Percentiles rank a stretch among this genome's conserved stretches.
phyloP scores from a whole-genome alignment of 2,888 invertebrate genomes.

The Hybos culiciformis region DNA sequence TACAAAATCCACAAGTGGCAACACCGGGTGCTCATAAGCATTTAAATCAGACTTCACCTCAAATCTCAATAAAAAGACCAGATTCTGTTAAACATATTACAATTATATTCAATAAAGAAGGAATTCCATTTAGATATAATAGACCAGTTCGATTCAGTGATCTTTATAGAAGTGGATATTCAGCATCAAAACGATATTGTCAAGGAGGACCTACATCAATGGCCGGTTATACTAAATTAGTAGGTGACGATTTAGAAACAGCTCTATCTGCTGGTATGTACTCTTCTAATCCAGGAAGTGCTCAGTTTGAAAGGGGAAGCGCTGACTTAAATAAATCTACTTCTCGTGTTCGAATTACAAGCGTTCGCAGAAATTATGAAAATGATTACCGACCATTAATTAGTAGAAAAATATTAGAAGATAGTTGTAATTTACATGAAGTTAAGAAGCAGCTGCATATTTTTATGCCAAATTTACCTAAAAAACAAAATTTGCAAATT shows the following conservation, averaged over 20 bases:
- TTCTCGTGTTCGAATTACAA: not conserved
- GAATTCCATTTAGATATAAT: conserved; percentile 30
- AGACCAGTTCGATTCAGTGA: conserved; percentile 30
- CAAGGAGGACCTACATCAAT: conserved; percentile 1
- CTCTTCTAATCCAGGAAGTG: conserved; percentile 11
- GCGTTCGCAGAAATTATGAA: conserved; percentile 11
- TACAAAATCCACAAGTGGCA: conserved; percentile 6
- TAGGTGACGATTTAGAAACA: conserved; percentile 8
- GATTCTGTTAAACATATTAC: conserved; percentile 31
- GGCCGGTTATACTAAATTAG: not conserved
- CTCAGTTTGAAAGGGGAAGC: not conserved
- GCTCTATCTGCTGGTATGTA: conserved; percentile 11
- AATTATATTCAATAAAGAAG: conserved; percentile 32
- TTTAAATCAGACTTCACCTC: too few relatives aligned
- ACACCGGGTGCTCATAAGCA: conserved; percentile 1
- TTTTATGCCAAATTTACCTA: conserved; percentile 54
- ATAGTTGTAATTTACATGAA: conserved; percentile 22
- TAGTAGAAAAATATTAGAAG: conserved; percentile 18
- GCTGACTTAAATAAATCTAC: not conserved
- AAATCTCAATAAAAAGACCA: conserved; percentile 20
- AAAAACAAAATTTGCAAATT: conserved; percentile 26
- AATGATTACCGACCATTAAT: conserved; percentile 18
- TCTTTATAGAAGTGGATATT: conserved; percentile 18
- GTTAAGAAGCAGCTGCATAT: conserved; percentile 56
- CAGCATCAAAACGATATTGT: conserved; percentile 7